Evolutionary conservation across 2,888 invertebrate genomes (phyloP).

Genomic region (Sminthurides aquaticus): DNA sequence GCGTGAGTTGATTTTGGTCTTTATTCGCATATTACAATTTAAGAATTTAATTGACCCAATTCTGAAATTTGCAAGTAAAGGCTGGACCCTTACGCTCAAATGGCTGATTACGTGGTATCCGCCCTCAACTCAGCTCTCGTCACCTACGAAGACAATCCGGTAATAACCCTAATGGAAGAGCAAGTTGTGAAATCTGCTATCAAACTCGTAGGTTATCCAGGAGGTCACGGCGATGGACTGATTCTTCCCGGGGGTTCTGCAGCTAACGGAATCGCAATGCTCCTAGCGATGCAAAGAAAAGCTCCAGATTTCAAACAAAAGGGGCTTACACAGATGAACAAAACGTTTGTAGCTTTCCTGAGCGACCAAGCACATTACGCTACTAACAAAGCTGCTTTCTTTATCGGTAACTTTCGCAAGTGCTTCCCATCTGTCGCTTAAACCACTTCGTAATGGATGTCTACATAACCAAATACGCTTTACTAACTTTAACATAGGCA

Average conservation of each 20-base stretch:
- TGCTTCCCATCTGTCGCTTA: too few relatives aligned
- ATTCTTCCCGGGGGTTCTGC: slow-evolving; percentile 6
- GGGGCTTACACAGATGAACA: background rate
- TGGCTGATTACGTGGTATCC: slow-evolving; percentile 27
- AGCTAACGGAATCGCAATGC: slow-evolving; percentile 7
- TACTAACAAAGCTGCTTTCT: slow-evolving; percentile 14
- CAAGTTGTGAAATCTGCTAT: slow-evolving; percentile 17
- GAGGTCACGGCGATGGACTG: too few relatives aligned
- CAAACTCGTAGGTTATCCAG: too few relatives aligned
- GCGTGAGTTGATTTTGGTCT: slow-evolving; percentile 6
- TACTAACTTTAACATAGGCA: too few relatives aligned
- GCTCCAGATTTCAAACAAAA: background rate
- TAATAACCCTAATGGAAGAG: slow-evolving; percentile 30
- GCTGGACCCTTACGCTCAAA: slow-evolving; percentile 28
- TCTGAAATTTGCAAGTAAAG: slow-evolving; percentile 8
- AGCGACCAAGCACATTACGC: slow-evolving; percentile 10
- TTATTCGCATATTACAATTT: background rate
- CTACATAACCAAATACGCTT: too few relatives aligned
- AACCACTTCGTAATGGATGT: too few relatives aligned
- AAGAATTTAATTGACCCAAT: background rate
- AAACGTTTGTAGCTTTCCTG: slow-evolving; percentile 1
- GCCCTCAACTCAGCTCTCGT: slow-evolving; percentile 27
- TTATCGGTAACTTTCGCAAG: slow-evolving; percentile 11
- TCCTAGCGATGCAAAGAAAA: slow-evolving; percentile 10
- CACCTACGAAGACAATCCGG: slow-evolving; percentile 29